Evolutionary conservation across 2,888 invertebrate species (phyloP).

Genomic region (Xestia rhomboidea): DNA sequence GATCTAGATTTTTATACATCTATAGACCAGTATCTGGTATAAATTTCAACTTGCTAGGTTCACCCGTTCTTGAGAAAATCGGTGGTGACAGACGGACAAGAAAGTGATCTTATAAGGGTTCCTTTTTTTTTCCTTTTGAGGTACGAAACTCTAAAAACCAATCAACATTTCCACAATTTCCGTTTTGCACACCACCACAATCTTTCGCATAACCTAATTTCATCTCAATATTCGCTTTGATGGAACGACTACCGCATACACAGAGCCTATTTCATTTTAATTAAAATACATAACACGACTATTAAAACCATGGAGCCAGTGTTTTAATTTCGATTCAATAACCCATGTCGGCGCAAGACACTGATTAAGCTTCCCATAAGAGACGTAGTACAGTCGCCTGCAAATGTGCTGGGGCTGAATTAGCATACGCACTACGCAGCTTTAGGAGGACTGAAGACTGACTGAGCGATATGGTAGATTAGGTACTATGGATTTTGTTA

Average conservation of each 20-base stretch:
- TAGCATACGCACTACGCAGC: constrained; percentile 47
- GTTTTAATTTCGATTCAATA: constrained; percentile 89
- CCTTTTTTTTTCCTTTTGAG: no score
- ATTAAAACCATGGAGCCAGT: constrained; percentile 74
- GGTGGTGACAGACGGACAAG: no score
- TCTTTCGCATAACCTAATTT: constrained; percentile 22
- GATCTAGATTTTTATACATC: no score
- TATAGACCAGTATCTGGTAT: no score
- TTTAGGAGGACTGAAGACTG: background rate
- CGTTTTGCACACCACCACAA: constrained; percentile 5
- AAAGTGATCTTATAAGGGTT: no score
- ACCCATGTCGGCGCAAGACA: constrained; percentile 86
- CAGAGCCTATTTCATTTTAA: constrained; percentile 68
- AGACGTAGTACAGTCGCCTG: constrained; percentile 77
- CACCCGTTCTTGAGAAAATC: no score
- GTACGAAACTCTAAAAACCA: no score
- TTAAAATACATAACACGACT: constrained; percentile 68
- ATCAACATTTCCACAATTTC: constrained; percentile 9
- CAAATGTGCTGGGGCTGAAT: constrained; percentile 68
- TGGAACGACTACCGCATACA: constrained; percentile 38
- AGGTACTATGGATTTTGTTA: background rate
- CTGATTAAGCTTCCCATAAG: constrained; percentile 85
- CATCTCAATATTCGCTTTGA: constrained; percentile 20
- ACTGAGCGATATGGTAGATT: background rate
- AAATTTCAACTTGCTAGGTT: no score